Evolutionary conservation across 1,140 invertebrate genomes (phyloP), one percentile per base, ranked within the genome.

Genomic region (Drosophila lini): DNA sequence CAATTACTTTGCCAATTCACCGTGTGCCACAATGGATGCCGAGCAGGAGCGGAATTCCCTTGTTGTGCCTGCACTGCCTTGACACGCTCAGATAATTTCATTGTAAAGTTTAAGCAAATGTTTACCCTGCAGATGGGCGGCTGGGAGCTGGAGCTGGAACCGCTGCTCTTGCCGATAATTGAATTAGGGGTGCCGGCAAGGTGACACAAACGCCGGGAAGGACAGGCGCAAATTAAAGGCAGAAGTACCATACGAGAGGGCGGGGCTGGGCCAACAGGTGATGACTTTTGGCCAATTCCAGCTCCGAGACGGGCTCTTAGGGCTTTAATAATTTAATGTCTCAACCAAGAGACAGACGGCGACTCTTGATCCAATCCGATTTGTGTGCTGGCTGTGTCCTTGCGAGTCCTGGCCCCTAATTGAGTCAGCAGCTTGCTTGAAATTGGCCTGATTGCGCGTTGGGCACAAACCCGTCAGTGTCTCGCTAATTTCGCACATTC

Each of bases 291-390:
- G 40, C 15, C 38, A 52, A 50, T 50, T 61, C 25, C 41, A 19
- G 31, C 55, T 74, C 34, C 9, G 4, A 8, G n/a, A 61, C 15
- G 13, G 22, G 36, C 59, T 28, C 53, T 48, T 36, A 56, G 36
- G 58, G 22, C 79, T 83, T 88, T 78, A 82, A 82, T 69, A 69
- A 79, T 62, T 73, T 76, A 79, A 79, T 82, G 81, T 34, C 76
- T 53, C 52, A 56, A 74, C 52, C 67, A 42, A 60, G 38, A 56
- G 25, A 15, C 9, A 15, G 32, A 34, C 34, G 28, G 22, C 32
- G 52, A 44, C 36, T 67, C 32, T 41, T 56, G 38, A 61, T 68
- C 41, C 40, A 44, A 78, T 68, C 34, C 40, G 57, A 77, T 61
- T 77, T 78, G 42, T 56, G 48, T 53, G 16, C 61, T 55, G 63